Conservation (phyloP, 2,797 vertebrate species). For the Pogoniulus pusillus region DNA sequence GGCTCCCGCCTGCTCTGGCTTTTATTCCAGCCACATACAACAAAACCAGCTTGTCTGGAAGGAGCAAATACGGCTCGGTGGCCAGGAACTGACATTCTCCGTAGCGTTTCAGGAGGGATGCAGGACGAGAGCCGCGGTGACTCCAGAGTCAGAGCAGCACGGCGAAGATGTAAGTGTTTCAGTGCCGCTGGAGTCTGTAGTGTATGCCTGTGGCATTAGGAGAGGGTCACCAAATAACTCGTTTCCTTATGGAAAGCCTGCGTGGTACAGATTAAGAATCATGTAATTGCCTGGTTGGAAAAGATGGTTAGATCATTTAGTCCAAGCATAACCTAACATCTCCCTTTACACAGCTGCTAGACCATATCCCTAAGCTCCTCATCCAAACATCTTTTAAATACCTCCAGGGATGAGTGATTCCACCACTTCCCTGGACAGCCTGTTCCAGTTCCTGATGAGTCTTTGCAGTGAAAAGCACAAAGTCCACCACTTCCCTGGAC, state of each 20-base stretch:
- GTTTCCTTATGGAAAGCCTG: not conserved
- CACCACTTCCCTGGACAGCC: too few relatives aligned
- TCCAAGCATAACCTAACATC: too few relatives aligned
- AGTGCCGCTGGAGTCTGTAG: not conserved
- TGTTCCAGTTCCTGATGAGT: too few relatives aligned
- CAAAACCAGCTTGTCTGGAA: not conserved
- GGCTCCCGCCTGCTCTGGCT: fast-evolving
- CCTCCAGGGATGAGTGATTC: too few relatives aligned
- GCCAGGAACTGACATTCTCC: not conserved
- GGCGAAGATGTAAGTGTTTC: not conserved
- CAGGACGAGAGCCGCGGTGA: not conserved
- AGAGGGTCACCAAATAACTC: not conserved
- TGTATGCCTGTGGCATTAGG: not conserved
- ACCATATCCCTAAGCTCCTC: too few relatives aligned
- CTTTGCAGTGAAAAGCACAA: too few relatives aligned
- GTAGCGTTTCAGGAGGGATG: not conserved
- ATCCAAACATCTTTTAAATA: too few relatives aligned
- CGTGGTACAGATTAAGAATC: not conserved
- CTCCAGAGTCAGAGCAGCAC: not conserved
- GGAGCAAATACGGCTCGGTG: not conserved
- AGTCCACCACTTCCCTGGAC: too few relatives aligned
- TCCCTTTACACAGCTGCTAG: too few relatives aligned
- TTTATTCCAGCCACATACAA: not conserved
- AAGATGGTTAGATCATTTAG: too few relatives aligned
- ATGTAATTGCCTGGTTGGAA: too few relatives aligned